These are phyloP conservation scores for Melanotaenia parkinsoni DNA, from an alignment of 2,797 vertebrate genomes.

Conservation along the genomic window DNA sequence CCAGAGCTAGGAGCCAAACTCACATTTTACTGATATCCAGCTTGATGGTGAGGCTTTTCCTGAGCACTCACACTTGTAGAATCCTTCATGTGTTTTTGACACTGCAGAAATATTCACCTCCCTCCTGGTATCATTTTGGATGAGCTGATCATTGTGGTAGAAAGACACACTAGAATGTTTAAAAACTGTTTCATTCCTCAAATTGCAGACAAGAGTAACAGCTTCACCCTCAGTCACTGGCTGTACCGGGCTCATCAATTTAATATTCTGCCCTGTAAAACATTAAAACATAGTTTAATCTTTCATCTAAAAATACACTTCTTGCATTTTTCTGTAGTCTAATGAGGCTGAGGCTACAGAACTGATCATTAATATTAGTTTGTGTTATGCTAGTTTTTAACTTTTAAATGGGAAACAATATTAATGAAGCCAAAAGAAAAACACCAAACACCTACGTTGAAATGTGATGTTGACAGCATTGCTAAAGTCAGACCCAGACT, in stretches of 20 bases:
- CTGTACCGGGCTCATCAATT: neutral
- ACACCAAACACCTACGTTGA: accelerated
- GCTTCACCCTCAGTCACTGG: slow-evolving; percentile 6
- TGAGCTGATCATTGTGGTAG: neutral
- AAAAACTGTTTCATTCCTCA: accelerated
- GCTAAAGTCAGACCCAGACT: slow-evolving; percentile 1
- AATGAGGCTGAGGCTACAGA: neutral
- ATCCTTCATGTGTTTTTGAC: slow-evolving; percentile 4
- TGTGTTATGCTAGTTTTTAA: too few species aligned
- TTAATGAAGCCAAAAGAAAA: neutral
- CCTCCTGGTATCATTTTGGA: neutral
- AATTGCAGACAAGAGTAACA: neutral
- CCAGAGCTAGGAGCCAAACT: neutral
- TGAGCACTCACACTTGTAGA: neutral
- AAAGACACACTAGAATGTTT: neutral
- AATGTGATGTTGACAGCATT: neutral
- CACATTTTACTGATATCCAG: neutral
- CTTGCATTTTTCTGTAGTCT: too few species aligned
- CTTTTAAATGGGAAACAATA: too few species aligned
- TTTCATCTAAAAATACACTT: neutral
- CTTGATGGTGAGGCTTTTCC: neutral
- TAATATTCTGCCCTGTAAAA: neutral
- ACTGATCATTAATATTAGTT: too few species aligned
- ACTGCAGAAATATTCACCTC: neutral
- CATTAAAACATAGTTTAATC: neutral